Base-by-base conservation (phyloP, 2,888 invertebrate species). In the Anthophora plumipes region DNA sequence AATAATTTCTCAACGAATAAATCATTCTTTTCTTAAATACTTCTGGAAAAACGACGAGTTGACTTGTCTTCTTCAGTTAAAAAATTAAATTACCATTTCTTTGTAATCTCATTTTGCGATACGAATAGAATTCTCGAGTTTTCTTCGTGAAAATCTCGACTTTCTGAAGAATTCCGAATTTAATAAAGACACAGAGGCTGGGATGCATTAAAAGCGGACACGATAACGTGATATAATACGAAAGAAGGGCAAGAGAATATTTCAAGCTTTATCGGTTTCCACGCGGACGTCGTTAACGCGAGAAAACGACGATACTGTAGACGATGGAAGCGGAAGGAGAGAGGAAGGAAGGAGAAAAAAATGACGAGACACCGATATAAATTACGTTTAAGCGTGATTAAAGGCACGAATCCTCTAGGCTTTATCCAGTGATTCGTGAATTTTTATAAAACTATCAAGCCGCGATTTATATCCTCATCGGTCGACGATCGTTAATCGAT, bases 391-490 rank as follows among this genome's bases (percentile, higher is more conserved):
- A 52, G 46, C 37, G 43, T 59, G 77, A 73, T 54, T 52, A 60
- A 77, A 54, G 54, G 39, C 37, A 59, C 20, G 50, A 52, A 57
- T 25, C 17, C 37, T 50, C 50, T 12, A 22, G 37, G 60, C 43
- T 70, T 43, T 46, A 25, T 22, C 37, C 54, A 8, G 46, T 39
- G 31, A 76, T 61, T 31, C 63, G 48, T 17, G 37, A 43, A 46
- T 69, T 59, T 76, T 63, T 43, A 48, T 25, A 22, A n/a, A 54
- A 48, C 60, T 0, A 22, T 22, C 20, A 6, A 4, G 2, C 12
- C 9, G 14, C 55, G 71, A 76, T 76, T 71, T 76, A 71, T 71
- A 57, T 70, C 48, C 70, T 17, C 75, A 48, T 75, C 46, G 70
- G 55, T 5, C 39, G n/a, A 25, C 67, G 54, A 77, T 77, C 64